A percentile compares a stretch with the other conserved stretches of the same genome.
Evolutionary conservation across 2,888 invertebrate genomes (phyloP).

Genomic region (Acanthosepion esculentum): DNA sequence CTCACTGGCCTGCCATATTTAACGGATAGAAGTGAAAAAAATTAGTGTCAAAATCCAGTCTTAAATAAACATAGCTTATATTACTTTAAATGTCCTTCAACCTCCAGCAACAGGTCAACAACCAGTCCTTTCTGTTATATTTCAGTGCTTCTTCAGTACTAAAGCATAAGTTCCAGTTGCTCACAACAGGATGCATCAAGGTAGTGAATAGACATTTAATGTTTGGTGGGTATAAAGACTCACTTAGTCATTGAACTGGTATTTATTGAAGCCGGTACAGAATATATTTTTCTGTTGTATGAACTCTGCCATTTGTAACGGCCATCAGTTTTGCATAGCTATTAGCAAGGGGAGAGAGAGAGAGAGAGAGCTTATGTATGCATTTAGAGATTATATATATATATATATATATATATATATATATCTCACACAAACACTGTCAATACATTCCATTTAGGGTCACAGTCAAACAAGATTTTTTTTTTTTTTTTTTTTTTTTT

Average conservation of each 20-base stretch:
- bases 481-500: background rate
- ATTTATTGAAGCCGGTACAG: slow-evolving; percentile 33
- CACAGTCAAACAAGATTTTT: slow-evolving; percentile 4
- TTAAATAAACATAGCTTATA: background rate
- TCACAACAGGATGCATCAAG: background rate
- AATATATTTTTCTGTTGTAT: slow-evolving; percentile 4
- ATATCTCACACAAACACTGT: background rate
- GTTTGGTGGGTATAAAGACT: slow-evolving; percentile 7
- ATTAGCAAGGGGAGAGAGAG: background rate
- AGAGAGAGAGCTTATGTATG: background rate
- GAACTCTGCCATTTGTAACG: slow-evolving; percentile 22
- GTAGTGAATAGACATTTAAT: background rate
- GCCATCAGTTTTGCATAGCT: slow-evolving; percentile 33
- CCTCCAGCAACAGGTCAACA: background rate
- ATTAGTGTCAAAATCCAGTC: background rate
- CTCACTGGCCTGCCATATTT: background rate
- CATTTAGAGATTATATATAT: no score
- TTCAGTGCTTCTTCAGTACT: background rate
- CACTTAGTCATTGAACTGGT: slow-evolving; percentile 5
- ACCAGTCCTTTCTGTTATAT: background rate
- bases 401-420: background rate
- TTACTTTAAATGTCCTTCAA: background rate
- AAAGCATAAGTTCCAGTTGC: background rate
- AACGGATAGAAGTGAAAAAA: background rate
- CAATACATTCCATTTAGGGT: background rate